Evolutionary conservation across 1,140 invertebrate genomes (phyloP), one percentile per base, ranked within the genome.

Genomic region (Aplysia californica): DNA sequence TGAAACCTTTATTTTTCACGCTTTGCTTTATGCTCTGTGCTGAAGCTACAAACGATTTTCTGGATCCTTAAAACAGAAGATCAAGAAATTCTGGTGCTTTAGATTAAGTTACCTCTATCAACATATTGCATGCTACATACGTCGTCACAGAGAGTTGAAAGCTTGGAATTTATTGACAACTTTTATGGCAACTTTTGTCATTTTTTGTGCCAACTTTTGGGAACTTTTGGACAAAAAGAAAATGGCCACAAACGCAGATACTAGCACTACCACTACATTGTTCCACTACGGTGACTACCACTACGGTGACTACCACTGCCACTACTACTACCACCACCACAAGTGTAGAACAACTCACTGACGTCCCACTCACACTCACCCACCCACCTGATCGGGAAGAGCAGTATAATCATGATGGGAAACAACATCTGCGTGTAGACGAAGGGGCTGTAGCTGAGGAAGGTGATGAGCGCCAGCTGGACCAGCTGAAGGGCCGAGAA

Each of bases 221-320:
- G 6, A 21, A 26, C 58, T 61, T 21, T 26, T 26, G 29, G n/a
- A n/a, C n/a, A n/a, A n/a, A n/a, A n/a, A n/a, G n/a, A n/a, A n/a
- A n/a, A n/a, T n/a, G n/a, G n/a, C 58, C 29, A 61, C 58, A 21
- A 61, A 18, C 29, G 29, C 58, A 21, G 26, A 18, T 61, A 61
- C 58, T 50, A n/a, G 44, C 31, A 65, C 61, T 65, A 65, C 61
- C 36, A 65, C 61, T 65, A 29, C 31, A n/a, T 65, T 6, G 3
- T 65, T 33, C 31, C 33, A 65, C 61, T 29, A 65, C 61, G 29
- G 36, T 35, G 29, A 65, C 31, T 31, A 29, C 61, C 36, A 29
- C 10, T 65, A 10, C 31, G 21, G n/a, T 35, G 3, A 29, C 61
- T 31, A 65, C 61, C 5, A 65, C 10, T 31, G 36, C 31, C 5